A percentile compares a stretch with the other conserved stretches of the same genome.
Conservation (phyloP, 2,113 vertebrate genomes). For the Ovis canadensis region DNA sequence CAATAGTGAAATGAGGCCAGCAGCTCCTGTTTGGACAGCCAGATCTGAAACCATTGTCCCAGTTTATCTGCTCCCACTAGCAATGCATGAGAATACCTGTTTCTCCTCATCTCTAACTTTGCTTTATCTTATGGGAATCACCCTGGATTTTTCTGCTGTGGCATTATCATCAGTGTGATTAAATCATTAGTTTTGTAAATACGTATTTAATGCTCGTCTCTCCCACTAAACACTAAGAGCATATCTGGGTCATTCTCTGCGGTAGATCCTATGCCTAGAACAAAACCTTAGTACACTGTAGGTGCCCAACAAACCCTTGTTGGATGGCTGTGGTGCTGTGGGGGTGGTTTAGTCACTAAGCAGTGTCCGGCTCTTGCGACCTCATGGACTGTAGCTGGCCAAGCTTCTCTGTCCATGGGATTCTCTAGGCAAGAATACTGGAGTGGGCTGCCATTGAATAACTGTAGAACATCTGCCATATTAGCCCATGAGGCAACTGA, state of each 20-base stretch:
- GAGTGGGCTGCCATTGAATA: neutral
- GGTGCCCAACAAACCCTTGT: neutral
- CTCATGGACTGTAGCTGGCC: neutral
- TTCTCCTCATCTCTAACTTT: neutral
- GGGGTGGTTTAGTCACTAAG: neutral
- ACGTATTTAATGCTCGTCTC: neutral
- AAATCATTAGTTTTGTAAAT: neutral
- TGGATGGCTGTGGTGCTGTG: neutral
- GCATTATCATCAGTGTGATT: neutral
- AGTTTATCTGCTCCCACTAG: neutral
- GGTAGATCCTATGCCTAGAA: neutral
- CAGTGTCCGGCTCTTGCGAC: neutral
- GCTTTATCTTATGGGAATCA: neutral
- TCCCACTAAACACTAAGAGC: neutral
- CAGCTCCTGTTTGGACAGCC: neutral
- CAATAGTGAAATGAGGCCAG: neutral
- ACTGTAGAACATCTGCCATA: neutral
- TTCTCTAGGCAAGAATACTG: neutral
- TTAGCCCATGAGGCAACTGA: neutral
- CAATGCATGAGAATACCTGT: neutral
- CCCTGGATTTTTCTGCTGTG: neutral
- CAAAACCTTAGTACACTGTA: neutral
- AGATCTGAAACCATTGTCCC: neutral
- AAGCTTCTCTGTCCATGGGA: neutral
- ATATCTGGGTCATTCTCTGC: neutral